Conservation (phyloP, 2,797 vertebrate genomes). For the Gambusia yucatana region DNA sequence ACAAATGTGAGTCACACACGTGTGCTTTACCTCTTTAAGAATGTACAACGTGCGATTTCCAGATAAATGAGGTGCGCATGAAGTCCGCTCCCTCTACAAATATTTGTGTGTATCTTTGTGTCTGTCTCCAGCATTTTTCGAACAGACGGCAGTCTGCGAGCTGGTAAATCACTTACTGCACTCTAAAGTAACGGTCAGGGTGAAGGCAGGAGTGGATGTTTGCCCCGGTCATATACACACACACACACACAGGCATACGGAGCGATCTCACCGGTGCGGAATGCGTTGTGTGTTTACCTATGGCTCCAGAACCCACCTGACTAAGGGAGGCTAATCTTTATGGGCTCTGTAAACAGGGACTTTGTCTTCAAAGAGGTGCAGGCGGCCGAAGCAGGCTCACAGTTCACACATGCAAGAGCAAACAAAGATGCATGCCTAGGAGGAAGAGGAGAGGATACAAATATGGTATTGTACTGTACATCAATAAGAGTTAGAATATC, state of each 20-base stretch:
- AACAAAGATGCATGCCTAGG: constrained; percentile 6
- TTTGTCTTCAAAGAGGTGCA: constrained; percentile 79
- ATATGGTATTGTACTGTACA: constrained; percentile 45
- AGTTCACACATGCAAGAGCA: constrained; percentile 55
- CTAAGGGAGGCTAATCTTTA: constrained; percentile 84
- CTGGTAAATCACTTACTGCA: constrained; percentile 86
- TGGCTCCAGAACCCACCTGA: constrained; percentile 84
- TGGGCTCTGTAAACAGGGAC: constrained; percentile 85
- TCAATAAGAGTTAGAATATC: constrained; percentile 3
- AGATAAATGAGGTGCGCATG: constrained; percentile 81
- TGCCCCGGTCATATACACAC: constrained; percentile 72
- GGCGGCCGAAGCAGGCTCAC: constrained; percentile 53
- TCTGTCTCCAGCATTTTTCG: constrained; percentile 71
- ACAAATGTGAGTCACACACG: constrained; percentile 38
- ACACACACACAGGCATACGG: constrained; percentile 32
- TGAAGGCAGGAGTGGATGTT: constrained; percentile 82
- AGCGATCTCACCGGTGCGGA: constrained; percentile 83
- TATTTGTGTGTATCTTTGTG: constrained; percentile 77
- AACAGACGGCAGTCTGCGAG: constrained; percentile 74
- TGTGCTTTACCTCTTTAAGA: constrained; percentile 66
- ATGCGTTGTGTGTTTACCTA: constrained; percentile 83
- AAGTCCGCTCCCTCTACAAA: constrained; percentile 79
- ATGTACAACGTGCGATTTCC: constrained; percentile 68
- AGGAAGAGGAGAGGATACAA: not conserved
- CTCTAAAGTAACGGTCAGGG: constrained; percentile 75